Base-by-base conservation (phyloP, 2,113 vertebrate species). In the Phylloscopus trochilus region DNA sequence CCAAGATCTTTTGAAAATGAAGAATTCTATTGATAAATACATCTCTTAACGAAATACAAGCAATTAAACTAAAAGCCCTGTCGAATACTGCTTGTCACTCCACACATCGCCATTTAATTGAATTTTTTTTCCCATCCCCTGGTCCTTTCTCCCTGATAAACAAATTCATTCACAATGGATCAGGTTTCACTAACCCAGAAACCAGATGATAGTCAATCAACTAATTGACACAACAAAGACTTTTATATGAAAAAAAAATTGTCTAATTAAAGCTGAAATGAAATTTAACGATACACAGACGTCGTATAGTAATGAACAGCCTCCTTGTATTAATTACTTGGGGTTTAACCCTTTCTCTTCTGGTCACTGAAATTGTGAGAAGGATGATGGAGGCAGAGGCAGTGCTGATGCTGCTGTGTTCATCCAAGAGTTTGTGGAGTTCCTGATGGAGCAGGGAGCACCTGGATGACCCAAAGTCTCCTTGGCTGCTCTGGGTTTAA, bases 31-130 rank as follows among this genome's bases (percentile, higher is more conserved):
- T 95, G 97, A 97, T 98, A 98, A 98, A 98, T 97, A 97, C 97
- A 98, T 98, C 93, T 98, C 97, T 98, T 98, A 98, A 99, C 99
- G 97, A 98, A 99, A 98, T 98, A 98, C 98, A 98, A 98, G 98
- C 98, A 99, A 99, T 99, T 99, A 99, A 98, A 98, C 98, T 99
- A 98, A 99, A 98, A 99, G 99, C 98, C 98, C 97, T 98, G 98
- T 99, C 97, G 95, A 98, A 98, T 98, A 97, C 95, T 96, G 86
- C 97, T 98, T 98, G 98, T 98, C 98, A 98, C 97, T 99, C 98
- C 98, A 97, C 97, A 97, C 95, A 93, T 96, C 97, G 97, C 98
- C 97, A 97, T 98, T 98, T 99, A 98, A 99, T 99, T 98, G 98
- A 98, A 98, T 98, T 99, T 98, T 98, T 98, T 97, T 97, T 94